Percentiles rank a stretch among this genome's conserved stretches.
phyloP scores from a whole-genome alignment of 1,140 invertebrate genomes.

The Calephelis nemesis region DNA sequence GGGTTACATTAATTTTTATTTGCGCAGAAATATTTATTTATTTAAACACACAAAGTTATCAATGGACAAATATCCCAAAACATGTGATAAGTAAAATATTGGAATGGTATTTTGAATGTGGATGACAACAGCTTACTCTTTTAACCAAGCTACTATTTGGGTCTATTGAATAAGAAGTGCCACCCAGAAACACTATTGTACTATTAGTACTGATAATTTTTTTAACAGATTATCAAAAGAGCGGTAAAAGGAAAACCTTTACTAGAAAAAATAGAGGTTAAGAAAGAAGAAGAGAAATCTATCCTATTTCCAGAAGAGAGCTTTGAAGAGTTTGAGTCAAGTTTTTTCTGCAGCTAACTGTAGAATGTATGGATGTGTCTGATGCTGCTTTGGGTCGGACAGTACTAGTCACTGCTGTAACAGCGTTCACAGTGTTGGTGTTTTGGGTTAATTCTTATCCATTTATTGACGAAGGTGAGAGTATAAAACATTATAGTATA shows the following conservation, averaged over 20 bases:
- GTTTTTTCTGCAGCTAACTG: slow-evolving; percentile 67
- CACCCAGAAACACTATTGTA: no score
- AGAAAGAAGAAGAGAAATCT: slow-evolving; percentile 64
- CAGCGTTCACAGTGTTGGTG: slow-evolving; percentile 82
- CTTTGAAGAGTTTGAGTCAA: slow-evolving; percentile 76
- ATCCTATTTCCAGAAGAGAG: slow-evolving; percentile 79
- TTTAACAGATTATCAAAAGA: slow-evolving; percentile 75
- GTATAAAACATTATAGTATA: neutral
- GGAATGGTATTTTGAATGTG: no score
- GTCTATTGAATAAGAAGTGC: neutral
- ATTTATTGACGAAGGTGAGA: slow-evolving; percentile 80
- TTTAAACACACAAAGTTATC: no score
- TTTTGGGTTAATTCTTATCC: slow-evolving; percentile 85
- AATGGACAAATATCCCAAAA: no score
- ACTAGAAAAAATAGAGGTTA: slow-evolving; percentile 52
- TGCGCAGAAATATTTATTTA: no score
- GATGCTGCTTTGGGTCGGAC: slow-evolving; percentile 78
- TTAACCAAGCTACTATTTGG: neutral
- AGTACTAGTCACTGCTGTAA: slow-evolving; percentile 78
- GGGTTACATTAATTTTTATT: no score
- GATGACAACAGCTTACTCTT: no score
- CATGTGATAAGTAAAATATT: no score
- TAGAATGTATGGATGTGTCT: slow-evolving; percentile 52
- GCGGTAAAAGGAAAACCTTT: slow-evolving; percentile 75
- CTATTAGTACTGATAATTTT: neutral